Conservation (phyloP, 2,113 vertebrate species). For the Gallinago jamesoni region DNA sequence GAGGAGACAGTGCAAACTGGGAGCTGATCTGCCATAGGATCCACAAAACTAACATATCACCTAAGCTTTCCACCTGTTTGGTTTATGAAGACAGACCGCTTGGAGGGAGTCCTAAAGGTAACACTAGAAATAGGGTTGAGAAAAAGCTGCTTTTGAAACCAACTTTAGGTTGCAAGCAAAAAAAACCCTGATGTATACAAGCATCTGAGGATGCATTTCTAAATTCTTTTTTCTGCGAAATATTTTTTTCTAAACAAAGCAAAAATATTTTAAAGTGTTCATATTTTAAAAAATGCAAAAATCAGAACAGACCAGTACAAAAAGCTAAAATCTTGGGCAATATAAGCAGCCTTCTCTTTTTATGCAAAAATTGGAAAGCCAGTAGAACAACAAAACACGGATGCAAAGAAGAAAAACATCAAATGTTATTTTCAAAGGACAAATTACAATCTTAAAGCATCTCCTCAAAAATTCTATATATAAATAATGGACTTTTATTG, state of each 20-base stretch:
- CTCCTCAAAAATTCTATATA: conserved; percentile 53
- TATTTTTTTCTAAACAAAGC: background rate
- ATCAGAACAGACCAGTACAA: background rate
- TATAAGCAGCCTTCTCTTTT: background rate
- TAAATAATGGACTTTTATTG: conserved; percentile 81
- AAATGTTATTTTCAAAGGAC: background rate
- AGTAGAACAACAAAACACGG: background rate
- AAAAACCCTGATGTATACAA: fast-evolving
- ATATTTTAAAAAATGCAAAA: background rate
- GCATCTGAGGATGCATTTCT: background rate
- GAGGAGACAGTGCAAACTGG: background rate
- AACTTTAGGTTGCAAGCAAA: background rate
- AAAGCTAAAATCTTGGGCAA: background rate
- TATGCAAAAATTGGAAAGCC: background rate
- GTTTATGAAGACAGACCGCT: background rate
- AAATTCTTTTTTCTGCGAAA: background rate
- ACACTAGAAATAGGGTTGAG: background rate
- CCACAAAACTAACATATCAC: background rate
- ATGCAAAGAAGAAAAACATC: background rate
- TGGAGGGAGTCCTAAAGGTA: background rate
- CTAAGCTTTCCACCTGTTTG: background rate
- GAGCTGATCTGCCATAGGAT: background rate
- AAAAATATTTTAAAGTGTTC: background rate
- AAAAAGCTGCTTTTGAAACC: background rate
- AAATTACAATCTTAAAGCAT: conserved; percentile 20